Base-by-base conservation (phyloP, 2,888 invertebrate genomes). In the Ditula angustiorana region DNA sequence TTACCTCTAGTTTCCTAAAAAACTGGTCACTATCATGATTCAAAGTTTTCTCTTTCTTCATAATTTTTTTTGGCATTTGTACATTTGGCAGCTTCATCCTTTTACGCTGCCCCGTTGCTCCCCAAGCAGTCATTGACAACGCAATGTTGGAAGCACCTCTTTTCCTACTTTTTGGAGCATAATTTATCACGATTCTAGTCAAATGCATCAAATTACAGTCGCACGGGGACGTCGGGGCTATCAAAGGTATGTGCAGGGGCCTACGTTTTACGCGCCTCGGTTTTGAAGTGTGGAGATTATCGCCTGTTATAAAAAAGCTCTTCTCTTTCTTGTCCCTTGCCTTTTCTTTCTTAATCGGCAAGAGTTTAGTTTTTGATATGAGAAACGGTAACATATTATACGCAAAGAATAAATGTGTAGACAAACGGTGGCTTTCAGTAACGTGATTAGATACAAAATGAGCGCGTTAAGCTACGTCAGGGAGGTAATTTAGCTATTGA, bases 1-100 rank as follows among this genome's bases (percentile, higher is more conserved):
- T n/a, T n/a, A 93, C 93, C 92, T 93, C 93, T 60, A 93, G 82
- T 57, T 83, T 90, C 68, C 76, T 83, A 79, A 93, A 92, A 73
- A 93, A 92, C 49, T 81, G 86, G 37, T 88, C 87, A 64, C 80
- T 83, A 61, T 90, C 81, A 67, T 84, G 82, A 8, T 73, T 69
- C 24, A 82, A 58, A 1, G 76, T 71, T 61, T 82, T 82, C 19
- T 87, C 80, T 50, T 75, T 78, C 60, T 81, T 81, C 21, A 80
- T 75, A 1, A 74, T 69, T 69, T 87, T 90, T 56, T 73, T 82
- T 7, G 81, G 62, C 19, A 82, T 57, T 66, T 81, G 79, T 2
- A 87, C 77, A 61, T 71, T 85, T 0, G 90, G 87, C 62, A 90
- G 61, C 70, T 84, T 89, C 75, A 88, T 84, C 5, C 87, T 78